phyloP scores from a whole-genome alignment of 2,113 vertebrate genomes.

The Micromys minutus region DNA sequence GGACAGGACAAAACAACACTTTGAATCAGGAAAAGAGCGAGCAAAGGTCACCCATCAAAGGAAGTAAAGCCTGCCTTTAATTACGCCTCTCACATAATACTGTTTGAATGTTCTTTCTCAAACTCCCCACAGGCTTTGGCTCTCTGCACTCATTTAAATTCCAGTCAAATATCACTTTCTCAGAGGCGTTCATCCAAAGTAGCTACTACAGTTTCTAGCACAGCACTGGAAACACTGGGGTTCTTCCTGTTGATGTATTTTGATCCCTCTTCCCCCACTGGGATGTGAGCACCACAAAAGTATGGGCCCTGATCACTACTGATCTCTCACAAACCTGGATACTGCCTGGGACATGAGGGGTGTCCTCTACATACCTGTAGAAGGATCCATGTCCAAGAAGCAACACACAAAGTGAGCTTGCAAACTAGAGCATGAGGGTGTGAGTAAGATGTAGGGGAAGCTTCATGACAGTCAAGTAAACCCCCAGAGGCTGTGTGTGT shows the following conservation, averaged over 20 bases:
- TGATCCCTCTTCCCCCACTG: background rate
- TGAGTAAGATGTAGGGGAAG: background rate
- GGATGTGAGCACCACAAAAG: background rate
- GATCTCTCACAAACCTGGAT: background rate
- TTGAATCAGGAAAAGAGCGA: background rate
- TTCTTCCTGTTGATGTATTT: background rate
- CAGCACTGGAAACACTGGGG: background rate
- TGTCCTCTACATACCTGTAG: background rate
- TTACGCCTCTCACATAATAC: background rate
- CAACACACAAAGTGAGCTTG: background rate
- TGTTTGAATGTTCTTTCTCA: slow-evolving; percentile 16
- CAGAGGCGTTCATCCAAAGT: slow-evolving; percentile 4
- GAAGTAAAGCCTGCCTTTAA: background rate
- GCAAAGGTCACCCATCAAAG: background rate
- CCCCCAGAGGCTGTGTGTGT: too few relatives aligned
- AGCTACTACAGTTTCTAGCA: background rate
- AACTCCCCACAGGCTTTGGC: background rate
- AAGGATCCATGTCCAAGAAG: background rate
- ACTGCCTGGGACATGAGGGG: background rate
- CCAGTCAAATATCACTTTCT: slow-evolving; percentile 14
- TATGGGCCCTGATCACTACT: background rate
- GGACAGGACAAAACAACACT: background rate
- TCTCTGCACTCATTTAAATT: background rate
- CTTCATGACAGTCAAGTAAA: background rate
- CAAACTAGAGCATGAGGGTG: background rate